phyloP scores from a whole-genome alignment of 2,797 vertebrate species.

The Sciurus vulgaris region DNA sequence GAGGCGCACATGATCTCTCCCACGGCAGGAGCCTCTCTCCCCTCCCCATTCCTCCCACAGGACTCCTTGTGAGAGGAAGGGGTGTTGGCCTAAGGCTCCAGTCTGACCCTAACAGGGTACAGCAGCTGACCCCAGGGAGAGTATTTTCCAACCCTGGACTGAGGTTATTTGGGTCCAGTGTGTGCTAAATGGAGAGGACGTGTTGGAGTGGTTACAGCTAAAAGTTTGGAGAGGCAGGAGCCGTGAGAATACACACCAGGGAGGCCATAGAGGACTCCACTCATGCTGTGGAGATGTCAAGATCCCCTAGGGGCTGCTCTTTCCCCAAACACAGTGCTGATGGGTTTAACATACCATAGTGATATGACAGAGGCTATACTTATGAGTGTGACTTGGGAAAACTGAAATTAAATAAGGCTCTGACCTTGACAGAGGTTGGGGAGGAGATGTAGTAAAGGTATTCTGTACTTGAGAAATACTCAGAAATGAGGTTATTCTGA shows the following conservation, averaged over 20 bases:
- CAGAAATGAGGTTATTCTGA: conserved; percentile 55
- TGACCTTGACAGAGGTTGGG: conserved; percentile 60
- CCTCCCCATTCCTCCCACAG: conserved; percentile 72
- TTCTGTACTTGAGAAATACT: conserved; percentile 67
- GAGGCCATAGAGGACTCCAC: conserved; percentile 70
- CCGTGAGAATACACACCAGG: conserved; percentile 83
- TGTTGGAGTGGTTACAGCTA: conserved; percentile 84
- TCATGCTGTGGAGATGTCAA: conserved; percentile 75
- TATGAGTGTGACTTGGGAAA: conserved; percentile 43
- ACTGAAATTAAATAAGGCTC: conserved; percentile 50
- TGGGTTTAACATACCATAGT: conserved; percentile 81
- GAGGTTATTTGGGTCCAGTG: conserved; percentile 85
- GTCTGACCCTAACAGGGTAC: conserved; percentile 80
- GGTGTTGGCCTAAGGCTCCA: conserved; percentile 79
- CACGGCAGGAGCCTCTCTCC: conserved; percentile 67
- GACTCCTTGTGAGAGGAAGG: conserved; percentile 81
- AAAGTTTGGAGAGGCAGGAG: conserved; percentile 80
- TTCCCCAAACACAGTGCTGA: conserved; percentile 81
- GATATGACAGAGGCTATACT: conserved; percentile 44
- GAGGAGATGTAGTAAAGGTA: conserved; percentile 43
- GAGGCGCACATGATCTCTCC: conserved; percentile 78
- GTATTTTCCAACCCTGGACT: conserved; percentile 78
- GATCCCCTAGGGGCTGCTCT: conserved; percentile 71
- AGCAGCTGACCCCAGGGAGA: conserved; percentile 83
- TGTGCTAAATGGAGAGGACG: conserved; percentile 81